Evolutionary conservation across 1,140 invertebrate species (phyloP).

Genomic region (Diuraphis noxia): DNA sequence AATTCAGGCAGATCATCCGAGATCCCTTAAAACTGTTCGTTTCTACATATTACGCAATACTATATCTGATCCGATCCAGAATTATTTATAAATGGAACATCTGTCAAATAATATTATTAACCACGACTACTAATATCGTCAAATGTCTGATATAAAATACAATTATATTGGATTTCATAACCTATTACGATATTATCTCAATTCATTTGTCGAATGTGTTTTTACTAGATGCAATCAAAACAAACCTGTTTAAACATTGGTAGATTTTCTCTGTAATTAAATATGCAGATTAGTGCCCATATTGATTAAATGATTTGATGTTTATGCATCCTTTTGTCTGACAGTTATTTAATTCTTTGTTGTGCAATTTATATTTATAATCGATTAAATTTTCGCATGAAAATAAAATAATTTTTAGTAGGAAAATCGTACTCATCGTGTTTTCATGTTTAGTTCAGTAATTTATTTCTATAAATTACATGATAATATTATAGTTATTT

Average conservation of each 20-base stretch:
- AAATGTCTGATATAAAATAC: background rate
- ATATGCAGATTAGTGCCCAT: background rate
- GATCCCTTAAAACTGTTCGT: background rate
- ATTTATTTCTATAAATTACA: background rate
- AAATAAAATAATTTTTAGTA: background rate
- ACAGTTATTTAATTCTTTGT: background rate
- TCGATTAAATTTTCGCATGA: background rate
- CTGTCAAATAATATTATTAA: background rate
- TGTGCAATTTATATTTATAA: background rate
- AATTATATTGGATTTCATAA: background rate
- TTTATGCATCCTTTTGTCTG: background rate
- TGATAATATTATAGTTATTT: background rate
- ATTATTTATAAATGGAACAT: background rate
- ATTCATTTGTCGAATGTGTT: background rate
- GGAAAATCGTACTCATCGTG: background rate
- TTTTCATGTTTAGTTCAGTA: background rate
- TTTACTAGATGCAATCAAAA: background rate
- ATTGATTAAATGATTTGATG: too few species aligned
- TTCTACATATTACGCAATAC: too few species aligned
- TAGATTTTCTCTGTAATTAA: background rate
- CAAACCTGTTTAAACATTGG: background rate
- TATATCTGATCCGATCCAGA: background rate
- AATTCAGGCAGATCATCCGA: too few species aligned
- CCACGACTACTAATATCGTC: too few species aligned
- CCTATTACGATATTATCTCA: background rate